Percentiles rank a stretch among this genome's conserved stretches.
phyloP scores from a whole-genome alignment of 2,113 vertebrate genomes.

The Chloroceryle aenea region DNA sequence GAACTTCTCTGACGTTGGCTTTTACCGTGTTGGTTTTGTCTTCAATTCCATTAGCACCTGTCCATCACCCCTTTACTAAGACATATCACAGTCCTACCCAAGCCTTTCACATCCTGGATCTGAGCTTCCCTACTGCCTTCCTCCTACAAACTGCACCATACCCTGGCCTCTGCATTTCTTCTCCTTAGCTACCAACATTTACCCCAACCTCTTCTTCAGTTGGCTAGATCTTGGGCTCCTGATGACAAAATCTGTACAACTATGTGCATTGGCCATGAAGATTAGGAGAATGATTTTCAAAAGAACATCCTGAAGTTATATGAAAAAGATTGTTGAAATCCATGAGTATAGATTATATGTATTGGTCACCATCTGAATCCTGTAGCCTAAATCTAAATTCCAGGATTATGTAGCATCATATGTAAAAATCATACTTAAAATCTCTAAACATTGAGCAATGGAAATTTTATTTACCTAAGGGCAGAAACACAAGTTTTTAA shows the following conservation, averaged over 20 bases:
- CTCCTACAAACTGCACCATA: background rate
- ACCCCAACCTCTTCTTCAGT: background rate
- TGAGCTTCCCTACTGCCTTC: background rate
- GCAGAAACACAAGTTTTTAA: background rate
- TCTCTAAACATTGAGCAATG: background rate
- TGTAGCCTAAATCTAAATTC: background rate
- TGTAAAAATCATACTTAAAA: background rate
- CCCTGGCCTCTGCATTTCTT: background rate
- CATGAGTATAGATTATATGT: background rate
- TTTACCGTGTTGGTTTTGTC: background rate
- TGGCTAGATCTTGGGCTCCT: background rate
- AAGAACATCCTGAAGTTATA: background rate
- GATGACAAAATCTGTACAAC: background rate
- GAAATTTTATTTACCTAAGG: background rate
- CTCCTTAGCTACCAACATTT: background rate
- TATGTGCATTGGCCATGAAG: background rate
- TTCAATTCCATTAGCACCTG: background rate
- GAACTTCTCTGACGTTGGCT: background rate
- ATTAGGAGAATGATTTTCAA: background rate
- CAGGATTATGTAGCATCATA: background rate
- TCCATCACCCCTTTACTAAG: background rate
- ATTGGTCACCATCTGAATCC: background rate
- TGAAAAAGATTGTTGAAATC: background rate
- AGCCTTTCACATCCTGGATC: background rate
- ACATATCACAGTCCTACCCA: background rate